Base-by-base conservation (phyloP, 2,888 invertebrate genomes). In the Pollenia labialis region DNA sequence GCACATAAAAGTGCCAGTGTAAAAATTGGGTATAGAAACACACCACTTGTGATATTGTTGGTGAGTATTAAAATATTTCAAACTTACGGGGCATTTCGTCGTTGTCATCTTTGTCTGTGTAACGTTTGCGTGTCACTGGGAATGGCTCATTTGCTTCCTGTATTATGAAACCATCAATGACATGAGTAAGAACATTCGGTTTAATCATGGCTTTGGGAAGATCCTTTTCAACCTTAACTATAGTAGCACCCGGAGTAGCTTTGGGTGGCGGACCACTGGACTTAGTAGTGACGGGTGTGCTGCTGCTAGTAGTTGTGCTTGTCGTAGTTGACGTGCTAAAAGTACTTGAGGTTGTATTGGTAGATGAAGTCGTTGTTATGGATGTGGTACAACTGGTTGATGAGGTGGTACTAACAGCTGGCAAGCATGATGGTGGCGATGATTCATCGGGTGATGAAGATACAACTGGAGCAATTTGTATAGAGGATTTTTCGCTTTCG, bases 121-220 rank as follows among this genome's bases (percentile, higher is more conserved):
- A 91, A 92, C 95, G 89, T 93, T 94, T 89, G 91, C 95, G 88
- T 91, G 95, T 97, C 72, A 98, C 97, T 81, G 97, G 97, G 91
- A 98, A 98, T 0, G 98, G 98, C 93, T 97, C 97, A 1, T 96
- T 96, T 0, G 97, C 98, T 94, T 99, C 99, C 92, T 98, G 98
- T 89, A 99, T 99, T 9, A 99, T 97, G 93, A 98, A 99, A 74
- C 98, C 99, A 92, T 98, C 99, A 87, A 99, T 99, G 40, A 99
- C 98, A 92, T 99, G 99, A 0, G 99, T 99, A 74, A 99, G 94
- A 9, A 99, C 97, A 92, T 98, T 98, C 0, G 98, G 98, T 92
- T 98, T 98, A 14, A 98, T 98, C 96, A 98, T 97, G 1, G 98
- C 98, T 92, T 97, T 97, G 18, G 97, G 97, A 52, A 97, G 94